phyloP scores from a whole-genome alignment of 2,797 vertebrate species.

The Bovichtus variegatus region DNA sequence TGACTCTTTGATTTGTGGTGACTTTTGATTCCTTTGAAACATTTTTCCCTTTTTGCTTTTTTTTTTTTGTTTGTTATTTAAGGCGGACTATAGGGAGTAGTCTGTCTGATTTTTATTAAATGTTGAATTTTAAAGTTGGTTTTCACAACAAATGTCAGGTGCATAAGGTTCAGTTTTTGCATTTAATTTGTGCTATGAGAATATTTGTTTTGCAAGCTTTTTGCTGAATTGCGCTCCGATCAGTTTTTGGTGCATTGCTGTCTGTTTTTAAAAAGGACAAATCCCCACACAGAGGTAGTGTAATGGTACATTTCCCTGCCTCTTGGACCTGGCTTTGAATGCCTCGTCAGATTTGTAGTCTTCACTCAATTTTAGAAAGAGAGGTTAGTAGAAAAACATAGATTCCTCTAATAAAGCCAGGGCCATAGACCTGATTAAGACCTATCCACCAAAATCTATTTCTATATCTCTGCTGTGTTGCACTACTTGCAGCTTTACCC shows the following conservation, averaged over 20 bases:
- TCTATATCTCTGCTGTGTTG: neutral
- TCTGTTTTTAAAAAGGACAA: neutral
- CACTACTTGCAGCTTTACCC: conserved; percentile 2
- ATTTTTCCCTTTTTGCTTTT: neutral
- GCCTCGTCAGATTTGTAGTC: neutral
- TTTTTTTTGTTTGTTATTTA: neutral
- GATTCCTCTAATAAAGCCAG: neutral
- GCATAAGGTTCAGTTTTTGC: neutral
- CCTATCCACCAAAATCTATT: neutral
- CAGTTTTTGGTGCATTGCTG: neutral
- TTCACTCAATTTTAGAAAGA: neutral
- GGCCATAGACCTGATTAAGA: neutral
- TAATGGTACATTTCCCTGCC: neutral
- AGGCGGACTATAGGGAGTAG: neutral
- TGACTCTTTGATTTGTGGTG: conserved; percentile 55
- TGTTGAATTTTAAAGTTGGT: neutral
- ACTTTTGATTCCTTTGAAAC: conserved; percentile 55
- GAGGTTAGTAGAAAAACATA: neutral
- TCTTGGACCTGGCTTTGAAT: neutral
- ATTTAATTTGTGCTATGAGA: neutral
- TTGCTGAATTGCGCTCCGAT: neutral
- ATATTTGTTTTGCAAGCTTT: neutral
- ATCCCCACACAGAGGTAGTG: neutral
- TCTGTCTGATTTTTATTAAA: neutral
- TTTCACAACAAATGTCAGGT: neutral